Percentiles rank a stretch among this genome's conserved stretches.
Evolutionary conservation across 2,888 invertebrate genomes (phyloP).

Genomic region (Eupithecia dodoneata): DNA sequence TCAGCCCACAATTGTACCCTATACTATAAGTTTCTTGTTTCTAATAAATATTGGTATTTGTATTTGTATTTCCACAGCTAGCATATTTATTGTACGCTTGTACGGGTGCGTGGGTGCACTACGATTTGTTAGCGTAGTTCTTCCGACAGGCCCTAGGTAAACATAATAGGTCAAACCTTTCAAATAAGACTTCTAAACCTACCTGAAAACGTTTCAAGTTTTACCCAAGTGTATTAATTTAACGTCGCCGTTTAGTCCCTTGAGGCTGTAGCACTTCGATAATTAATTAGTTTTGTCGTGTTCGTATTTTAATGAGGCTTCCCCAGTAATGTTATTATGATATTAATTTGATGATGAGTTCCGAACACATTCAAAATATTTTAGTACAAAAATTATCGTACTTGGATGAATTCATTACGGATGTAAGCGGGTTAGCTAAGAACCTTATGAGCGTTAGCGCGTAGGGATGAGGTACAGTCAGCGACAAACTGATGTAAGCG

Average conservation of each 20-base stretch:
- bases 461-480: too few species aligned
- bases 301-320: conserved; percentile 29
- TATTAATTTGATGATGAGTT: conserved; percentile 21
- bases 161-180: neutral
- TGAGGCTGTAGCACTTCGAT: conserved; percentile 19
- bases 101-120: neutral
- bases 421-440: too few species aligned
- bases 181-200: neutral
- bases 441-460: too few species aligned
- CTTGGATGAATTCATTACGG: too few species aligned
- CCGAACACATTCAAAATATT: neutral
- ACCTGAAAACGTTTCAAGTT: conserved; percentile 10
- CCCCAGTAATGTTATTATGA: conserved; percentile 18
- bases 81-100: neutral
- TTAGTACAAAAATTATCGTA: too few species aligned
- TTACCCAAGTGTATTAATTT: conserved; percentile 15
- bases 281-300: conserved; percentile 30
- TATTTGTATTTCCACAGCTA: neutral
- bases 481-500: too few species aligned
- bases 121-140: neutral
- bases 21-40: too few species aligned
- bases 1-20: too few species aligned
- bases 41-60: too few species aligned
- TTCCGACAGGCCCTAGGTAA: neutral
- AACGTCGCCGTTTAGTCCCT: conserved; percentile 17